Evolutionary conservation across 1,140 invertebrate species (phyloP).

Genomic region (Scaptomyza graminum): DNA sequence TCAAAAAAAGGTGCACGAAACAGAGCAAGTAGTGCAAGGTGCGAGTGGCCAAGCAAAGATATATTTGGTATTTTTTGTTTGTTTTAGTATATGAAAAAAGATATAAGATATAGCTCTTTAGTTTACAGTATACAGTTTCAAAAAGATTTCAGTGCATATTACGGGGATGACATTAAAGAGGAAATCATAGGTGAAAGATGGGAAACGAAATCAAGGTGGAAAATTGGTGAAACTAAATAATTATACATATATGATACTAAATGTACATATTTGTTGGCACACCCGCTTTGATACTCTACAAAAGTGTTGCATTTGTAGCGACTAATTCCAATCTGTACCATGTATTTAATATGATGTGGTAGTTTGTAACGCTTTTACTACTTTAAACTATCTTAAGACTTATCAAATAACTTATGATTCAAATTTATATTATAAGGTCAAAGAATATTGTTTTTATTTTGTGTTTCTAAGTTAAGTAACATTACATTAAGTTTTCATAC

Average conservation of each 20-base stretch:
- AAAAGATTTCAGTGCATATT: conserved; percentile 62
- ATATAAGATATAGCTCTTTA: conserved; percentile 80
- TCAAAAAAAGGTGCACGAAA: conserved; percentile 81
- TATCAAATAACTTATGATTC: conserved; percentile 23
- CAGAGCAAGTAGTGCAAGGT: conserved; percentile 81
- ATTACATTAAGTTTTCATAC: neutral
- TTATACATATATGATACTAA: conserved; percentile 53
- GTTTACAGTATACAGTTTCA: conserved; percentile 75
- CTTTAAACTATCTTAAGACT: conserved; percentile 34
- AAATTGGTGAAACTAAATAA: conserved; percentile 21
- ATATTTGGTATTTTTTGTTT: conserved; percentile 59
- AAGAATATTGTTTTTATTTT: neutral
- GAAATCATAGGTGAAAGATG: conserved; percentile 20
- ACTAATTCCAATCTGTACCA: neutral
- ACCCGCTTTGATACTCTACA: conserved; percentile 76
- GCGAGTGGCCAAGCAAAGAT: conserved; percentile 82
- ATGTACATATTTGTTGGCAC: conserved; percentile 82
- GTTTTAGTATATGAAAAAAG: conserved; percentile 75
- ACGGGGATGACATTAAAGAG: conserved; percentile 20
- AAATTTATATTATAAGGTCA: neutral
- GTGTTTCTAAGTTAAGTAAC: neutral
- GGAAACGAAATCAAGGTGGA: neutral
- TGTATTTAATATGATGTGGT: conserved; percentile 45
- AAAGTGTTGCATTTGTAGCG: conserved; percentile 15
- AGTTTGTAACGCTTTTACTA: conserved; percentile 48